A percentile compares a stretch with the other conserved stretches of the same genome.
phyloP scores from a whole-genome alignment of 2,797 vertebrate species.

The Erethizon dorsatum region DNA sequence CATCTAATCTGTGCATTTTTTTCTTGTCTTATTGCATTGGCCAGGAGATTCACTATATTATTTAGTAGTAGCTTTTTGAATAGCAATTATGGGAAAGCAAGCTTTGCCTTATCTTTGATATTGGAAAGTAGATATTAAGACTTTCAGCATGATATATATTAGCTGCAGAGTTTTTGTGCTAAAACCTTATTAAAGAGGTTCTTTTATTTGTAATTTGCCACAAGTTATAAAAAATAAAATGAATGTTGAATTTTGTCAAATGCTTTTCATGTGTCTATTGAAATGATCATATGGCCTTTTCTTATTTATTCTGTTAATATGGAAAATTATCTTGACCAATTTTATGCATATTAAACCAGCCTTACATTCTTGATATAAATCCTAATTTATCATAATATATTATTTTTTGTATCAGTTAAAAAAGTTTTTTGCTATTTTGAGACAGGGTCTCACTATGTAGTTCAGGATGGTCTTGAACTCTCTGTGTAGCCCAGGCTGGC shows the following conservation, averaged over 20 bases:
- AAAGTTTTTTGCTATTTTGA: no score
- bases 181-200: not conserved
- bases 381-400: not conserved
- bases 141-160: not conserved
- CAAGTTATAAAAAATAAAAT: not conserved
- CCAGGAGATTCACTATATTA: not conserved
- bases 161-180: not conserved
- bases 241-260: not conserved
- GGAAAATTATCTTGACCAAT: not conserved
- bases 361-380: not conserved
- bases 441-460: not conserved
- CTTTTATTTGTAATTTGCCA: not conserved
- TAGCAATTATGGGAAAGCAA: not conserved
- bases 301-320: not conserved
- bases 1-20: conserved; percentile 10
- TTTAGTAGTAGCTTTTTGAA: not conserved
- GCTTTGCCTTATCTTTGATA: not conserved
- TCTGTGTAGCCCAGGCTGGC: not conserved
- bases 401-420: not conserved
- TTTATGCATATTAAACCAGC: not conserved
- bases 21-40: not conserved
- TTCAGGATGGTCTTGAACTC: not conserved
- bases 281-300: not conserved
- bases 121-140: not conserved
- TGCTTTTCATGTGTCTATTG: not conserved